Conservation (phyloP, 2,888 invertebrate species). For the Altica lythri region DNA sequence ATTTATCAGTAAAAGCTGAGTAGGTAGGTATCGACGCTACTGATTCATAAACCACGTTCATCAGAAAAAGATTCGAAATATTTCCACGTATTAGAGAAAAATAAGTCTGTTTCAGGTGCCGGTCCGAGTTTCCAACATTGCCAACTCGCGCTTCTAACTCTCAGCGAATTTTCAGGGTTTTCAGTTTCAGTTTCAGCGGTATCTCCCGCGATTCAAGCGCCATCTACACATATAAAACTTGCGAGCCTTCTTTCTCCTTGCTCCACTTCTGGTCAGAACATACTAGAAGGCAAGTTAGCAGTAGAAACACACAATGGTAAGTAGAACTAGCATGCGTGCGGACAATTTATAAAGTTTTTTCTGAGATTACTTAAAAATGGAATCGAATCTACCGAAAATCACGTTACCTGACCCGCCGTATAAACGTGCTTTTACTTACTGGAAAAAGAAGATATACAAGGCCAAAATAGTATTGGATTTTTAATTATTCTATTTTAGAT, state of each 20-base stretch:
- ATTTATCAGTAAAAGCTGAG: neutral
- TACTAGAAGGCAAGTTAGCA: conserved; percentile 70
- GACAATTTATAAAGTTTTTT: conserved; percentile 25
- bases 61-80: conserved; percentile 16
- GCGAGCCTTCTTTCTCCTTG: conserved; percentile 68
- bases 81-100: conserved; percentile 19
- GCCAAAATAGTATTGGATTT: conserved; percentile 52
- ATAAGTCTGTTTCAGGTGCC: neutral
- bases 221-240: conserved; percentile 78
- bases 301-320: conserved; percentile 57
- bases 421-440: conserved; percentile 52
- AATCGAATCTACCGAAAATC: conserved; percentile 34
- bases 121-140: conserved; percentile 1
- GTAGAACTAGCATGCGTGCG: conserved; percentile 42
- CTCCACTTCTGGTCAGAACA: conserved; percentile 78
- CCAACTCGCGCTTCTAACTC: conserved; percentile 10
- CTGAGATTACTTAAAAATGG: conserved; percentile 31
- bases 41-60: neutral
- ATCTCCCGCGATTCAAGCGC: conserved; percentile 64
- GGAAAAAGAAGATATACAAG: conserved; percentile 55
- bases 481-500: conserved; percentile 35
- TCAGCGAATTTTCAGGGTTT: conserved; percentile 30
- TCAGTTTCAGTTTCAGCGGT: conserved; percentile 43
- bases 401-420: conserved; percentile 47
- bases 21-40: neutral